Evolutionary conservation across 1,140 invertebrate genomes (phyloP).

Genomic region (Drosophila pallidifrons): DNA sequence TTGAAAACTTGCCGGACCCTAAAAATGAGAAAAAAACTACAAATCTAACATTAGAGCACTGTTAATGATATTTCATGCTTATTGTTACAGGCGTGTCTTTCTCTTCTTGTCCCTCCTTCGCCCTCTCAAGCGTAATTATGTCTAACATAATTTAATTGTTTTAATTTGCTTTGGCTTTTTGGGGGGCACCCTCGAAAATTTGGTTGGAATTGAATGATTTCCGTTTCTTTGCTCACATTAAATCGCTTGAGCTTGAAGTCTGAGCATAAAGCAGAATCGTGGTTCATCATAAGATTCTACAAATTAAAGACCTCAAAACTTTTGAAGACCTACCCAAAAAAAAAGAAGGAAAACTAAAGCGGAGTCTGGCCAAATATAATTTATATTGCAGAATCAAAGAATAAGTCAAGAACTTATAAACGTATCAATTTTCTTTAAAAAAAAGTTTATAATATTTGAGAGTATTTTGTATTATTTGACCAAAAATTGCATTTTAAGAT

Average conservation of each 20-base stretch:
- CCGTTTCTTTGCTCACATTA: slow-evolving; percentile 10
- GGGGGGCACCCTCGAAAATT: slow-evolving; percentile 33
- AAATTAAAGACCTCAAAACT: not conserved
- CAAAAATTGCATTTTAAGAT: no score
- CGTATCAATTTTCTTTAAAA: no score
- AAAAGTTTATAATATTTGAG: no score
- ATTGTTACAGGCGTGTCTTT: slow-evolving; percentile 53
- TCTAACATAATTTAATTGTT: slow-evolving; percentile 69
- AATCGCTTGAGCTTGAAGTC: not conserved
- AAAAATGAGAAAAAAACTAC: slow-evolving; percentile 11
- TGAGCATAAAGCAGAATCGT: not conserved
- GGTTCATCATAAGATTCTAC: not conserved
- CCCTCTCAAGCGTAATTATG: slow-evolving; percentile 55
- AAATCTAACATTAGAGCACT: slow-evolving; percentile 36
- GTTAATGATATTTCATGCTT: slow-evolving; percentile 61
- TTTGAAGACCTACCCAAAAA: no score
- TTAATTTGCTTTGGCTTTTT: slow-evolving; percentile 52
- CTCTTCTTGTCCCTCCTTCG: not conserved
- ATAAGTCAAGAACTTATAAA: no score
- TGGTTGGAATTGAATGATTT: slow-evolving; percentile 5
- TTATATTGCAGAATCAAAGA: no score
- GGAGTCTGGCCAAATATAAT: no score
- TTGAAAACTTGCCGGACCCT: slow-evolving; percentile 9
- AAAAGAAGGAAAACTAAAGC: no score
- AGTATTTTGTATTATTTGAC: no score